Evolutionary conservation across 2,888 invertebrate species (phyloP).

Genomic region (Clusia tigrina): DNA sequence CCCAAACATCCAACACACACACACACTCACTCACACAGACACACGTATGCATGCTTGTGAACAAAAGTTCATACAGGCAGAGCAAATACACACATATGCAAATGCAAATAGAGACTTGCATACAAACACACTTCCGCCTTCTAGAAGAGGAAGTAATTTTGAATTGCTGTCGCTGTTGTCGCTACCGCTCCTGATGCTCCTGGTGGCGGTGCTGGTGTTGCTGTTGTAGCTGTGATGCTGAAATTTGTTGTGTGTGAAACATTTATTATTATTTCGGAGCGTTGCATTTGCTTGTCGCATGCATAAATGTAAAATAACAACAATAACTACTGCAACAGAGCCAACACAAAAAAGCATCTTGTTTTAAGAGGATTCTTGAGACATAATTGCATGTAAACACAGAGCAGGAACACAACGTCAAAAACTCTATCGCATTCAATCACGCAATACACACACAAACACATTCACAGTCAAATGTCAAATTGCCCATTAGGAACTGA

Average conservation of each 20-base stretch:
- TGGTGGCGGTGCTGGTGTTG: neutral
- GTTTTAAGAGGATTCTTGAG: neutral
- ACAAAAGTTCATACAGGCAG: neutral
- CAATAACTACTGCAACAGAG: neutral
- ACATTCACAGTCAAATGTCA: neutral
- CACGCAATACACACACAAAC: neutral
- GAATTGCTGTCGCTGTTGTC: neutral
- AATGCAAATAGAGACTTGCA: neutral
- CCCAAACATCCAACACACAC: neutral
- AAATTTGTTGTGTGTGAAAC: neutral
- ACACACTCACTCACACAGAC: neutral
- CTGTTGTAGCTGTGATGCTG: neutral
- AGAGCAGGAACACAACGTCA: neutral
- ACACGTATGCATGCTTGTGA: neutral
- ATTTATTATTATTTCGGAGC: neutral
- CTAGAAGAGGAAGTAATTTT: neutral
- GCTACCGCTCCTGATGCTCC: neutral
- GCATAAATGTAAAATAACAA: neutral
- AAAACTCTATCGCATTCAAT: neutral
- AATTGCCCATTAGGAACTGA: too few species aligned
- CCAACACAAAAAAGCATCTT: neutral
- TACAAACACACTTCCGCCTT: neutral
- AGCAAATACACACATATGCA: neutral
- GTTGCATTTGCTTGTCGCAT: neutral
- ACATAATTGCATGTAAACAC: conserved; percentile 8